Conservation (phyloP, 2,888 invertebrate species). For the Scelioninae gen. 1 region DNA sequence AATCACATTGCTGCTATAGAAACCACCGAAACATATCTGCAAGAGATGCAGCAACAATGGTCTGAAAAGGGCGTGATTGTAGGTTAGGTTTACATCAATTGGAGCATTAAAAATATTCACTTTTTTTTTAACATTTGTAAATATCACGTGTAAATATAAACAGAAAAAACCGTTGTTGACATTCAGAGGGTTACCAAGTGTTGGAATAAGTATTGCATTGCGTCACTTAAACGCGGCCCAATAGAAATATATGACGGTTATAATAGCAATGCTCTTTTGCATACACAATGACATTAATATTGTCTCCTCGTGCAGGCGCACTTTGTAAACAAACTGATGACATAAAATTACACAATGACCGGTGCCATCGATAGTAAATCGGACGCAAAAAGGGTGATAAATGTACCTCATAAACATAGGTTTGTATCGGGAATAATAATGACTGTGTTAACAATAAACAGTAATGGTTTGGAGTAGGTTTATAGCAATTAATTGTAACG, state of each 20-base stretch:
- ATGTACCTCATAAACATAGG: slow-evolving; percentile 20
- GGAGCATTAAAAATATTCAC: slow-evolving; percentile 19
- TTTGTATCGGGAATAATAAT: slow-evolving; percentile 4
- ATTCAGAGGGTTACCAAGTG: slow-evolving; percentile 7
- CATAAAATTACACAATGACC: slow-evolving; percentile 12
- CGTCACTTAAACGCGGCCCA: neutral
- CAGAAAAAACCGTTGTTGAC: neutral
- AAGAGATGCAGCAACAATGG: slow-evolving; percentile 50
- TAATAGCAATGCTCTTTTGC: slow-evolving; percentile 7
- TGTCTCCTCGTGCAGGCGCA: neutral
- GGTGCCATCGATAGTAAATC: neutral
- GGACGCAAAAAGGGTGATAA: slow-evolving; percentile 2
- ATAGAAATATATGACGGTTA: slow-evolving; percentile 19
- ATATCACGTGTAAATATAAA: slow-evolving; percentile 39
- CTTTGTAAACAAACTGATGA: slow-evolving; percentile 4
- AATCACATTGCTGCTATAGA: slow-evolving; percentile 31
- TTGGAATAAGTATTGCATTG: neutral
- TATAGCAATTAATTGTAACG: no score
- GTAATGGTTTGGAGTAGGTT: no score
- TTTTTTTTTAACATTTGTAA: slow-evolving; percentile 27
- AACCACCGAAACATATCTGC: slow-evolving; percentile 16
- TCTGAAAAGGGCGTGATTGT: slow-evolving; percentile 60
- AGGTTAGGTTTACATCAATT: slow-evolving; percentile 53
- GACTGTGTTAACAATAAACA: no score
- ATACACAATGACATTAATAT: slow-evolving; percentile 6